phyloP scores from a whole-genome alignment of 2,888 invertebrate species.

The Leptopilina syphax region DNA sequence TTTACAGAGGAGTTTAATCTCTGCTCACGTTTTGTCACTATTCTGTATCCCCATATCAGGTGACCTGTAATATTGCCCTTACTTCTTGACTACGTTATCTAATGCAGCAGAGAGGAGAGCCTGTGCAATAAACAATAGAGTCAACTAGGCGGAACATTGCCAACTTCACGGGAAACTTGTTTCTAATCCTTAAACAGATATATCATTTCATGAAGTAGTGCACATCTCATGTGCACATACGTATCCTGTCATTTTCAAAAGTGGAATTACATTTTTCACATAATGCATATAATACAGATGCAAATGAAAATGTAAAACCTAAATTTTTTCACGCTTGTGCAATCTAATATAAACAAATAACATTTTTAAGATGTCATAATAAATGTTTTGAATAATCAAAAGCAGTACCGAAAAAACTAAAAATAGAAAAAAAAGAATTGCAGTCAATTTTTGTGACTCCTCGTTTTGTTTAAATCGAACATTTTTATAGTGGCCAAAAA shows the following conservation, averaged over 20 bases:
- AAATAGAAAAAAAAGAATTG: too few species aligned
- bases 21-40: conserved; percentile 27
- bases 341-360: too few species aligned
- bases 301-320: too few species aligned
- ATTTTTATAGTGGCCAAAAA: too few species aligned
- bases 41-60: conserved; percentile 25
- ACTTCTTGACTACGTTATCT: conserved; percentile 49
- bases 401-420: too few species aligned
- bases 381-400: too few species aligned
- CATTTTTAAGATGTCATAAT: too few species aligned
- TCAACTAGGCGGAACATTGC: conserved; percentile 61
- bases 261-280: too few species aligned
- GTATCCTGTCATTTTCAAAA: not conserved
- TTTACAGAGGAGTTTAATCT: conserved; percentile 17
- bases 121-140: conserved; percentile 55
- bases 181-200: conserved; percentile 40
- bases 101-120: conserved; percentile 43
- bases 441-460: too few species aligned
- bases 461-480: too few species aligned
- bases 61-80: conserved; percentile 33
- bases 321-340: too few species aligned
- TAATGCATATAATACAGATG: too few species aligned
- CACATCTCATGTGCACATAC: not conserved
- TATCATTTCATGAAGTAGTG: conserved; percentile 38
- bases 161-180: conserved; percentile 54